Evolutionary conservation across 1,140 invertebrate species (phyloP), one percentile per base, ranked within the genome.

Genomic region (Anadara kagoshimensis): DNA sequence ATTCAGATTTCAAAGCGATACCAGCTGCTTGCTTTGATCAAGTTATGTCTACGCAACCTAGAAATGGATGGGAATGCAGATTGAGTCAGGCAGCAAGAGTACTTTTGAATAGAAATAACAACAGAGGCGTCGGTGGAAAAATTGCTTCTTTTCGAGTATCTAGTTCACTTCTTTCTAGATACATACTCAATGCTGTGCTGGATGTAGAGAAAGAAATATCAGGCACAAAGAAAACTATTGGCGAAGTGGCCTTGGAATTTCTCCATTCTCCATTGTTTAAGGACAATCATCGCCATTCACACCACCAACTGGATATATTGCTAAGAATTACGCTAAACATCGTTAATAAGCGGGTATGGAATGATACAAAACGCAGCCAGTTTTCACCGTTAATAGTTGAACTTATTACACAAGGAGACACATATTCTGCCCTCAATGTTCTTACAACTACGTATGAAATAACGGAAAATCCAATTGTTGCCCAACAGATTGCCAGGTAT

Each of bases 21-120:
- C 82, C 80, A 29, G 45, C 75, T 12, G 51, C 69, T 58, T 73
- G 73, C 29, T 83, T 83, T 78, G 80, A 83, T 51, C 56, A 49
- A 7, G 57, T 82, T 59, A 70, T 81, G 76, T 20, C 12, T 22
- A 49, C 7, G 41, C n/a, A 41, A 0, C 5, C 0, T 26, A 11
- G 63, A 26, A 26, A 1, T 5, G 16, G 44, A 0, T 65, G 61
- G 69, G n/a, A 43, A 47, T 12, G 22, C 18, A 24, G 41, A 43
- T 41, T 69, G 43, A 54, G 66, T 26, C 26, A 43, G 10, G 11
- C 53, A 3, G 0, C 65, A 8, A 56, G 44, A 44, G 41, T 75
- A 26, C 47, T 75, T 7, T n/a, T 75, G 22, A 45, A 43, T 11
- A 41, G 49, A 11, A 45, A 64, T 22, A 11, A 41, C 16, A 65